Base-by-base conservation (phyloP, 2,113 vertebrate species). In the Gavialis gangeticus region DNA sequence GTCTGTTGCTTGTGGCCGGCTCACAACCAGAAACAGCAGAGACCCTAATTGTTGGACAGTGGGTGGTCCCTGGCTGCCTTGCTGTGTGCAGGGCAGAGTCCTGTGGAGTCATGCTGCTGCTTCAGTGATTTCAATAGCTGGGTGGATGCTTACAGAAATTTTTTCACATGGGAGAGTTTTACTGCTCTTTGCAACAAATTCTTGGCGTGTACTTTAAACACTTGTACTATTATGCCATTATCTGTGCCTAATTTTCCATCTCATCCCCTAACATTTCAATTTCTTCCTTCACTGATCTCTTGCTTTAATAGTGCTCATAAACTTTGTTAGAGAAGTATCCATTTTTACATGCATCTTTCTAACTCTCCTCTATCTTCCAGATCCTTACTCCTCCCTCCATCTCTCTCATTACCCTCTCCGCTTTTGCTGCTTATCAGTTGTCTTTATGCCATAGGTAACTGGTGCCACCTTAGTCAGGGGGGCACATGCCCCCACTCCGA, bases 231-330 rank as follows among this genome's bases (percentile, higher is more conserved):
- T 12, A 77, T 18, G 57, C 87, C 62, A 22, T 82, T 73, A 34
- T 79, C 63, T 63, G 56, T 75, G 82, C 90, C 88, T 90, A 81
- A 95, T 86, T 94, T 91, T 64, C 71, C 58, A 10, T 80, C 81
- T 85, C 73, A 37, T 56, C 34, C 80, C 88, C 88, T 63, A 64
- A 82, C 12, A 18, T 60, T 94, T 81, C 88, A 75, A 30, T 71
- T 82, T 88, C 73, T 84, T 77, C 71, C 85, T 96, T 96, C 95
- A 64, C 79, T 79, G 63, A 92, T 59, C 91, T 85, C 79, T 80
- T 30, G 79, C 55, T 89, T 62, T 82, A 91, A 82, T 12, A 57
- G 54, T 28, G 60, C 75, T 54, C 24, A 78, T 79, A 78, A 90
- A 91, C 77, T 80, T 80, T 1, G 4, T n/a, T 56, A 22, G 79